Conservation (phyloP, 2,888 invertebrate species). For the Troides helena region DNA sequence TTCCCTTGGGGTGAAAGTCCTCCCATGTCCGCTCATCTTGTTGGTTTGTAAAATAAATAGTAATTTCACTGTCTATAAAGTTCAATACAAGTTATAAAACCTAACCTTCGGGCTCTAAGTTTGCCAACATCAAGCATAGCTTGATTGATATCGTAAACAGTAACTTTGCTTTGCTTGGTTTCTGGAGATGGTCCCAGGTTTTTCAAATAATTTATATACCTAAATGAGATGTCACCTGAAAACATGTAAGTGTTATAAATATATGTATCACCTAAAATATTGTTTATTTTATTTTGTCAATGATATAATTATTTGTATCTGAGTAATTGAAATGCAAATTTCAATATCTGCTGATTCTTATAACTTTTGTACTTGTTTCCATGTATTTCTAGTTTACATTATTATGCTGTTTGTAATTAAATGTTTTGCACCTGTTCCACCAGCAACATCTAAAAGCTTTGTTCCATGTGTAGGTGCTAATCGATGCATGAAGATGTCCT, state of each 20-base stretch:
- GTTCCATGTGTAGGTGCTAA: slow-evolving; percentile 88
- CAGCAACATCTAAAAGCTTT: slow-evolving; percentile 95
- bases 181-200: slow-evolving; percentile 56
- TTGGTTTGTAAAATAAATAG: too few species aligned
- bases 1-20: too few species aligned
- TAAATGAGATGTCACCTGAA: slow-evolving; percentile 95
- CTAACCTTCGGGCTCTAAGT: slow-evolving; percentile 82
- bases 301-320: too few species aligned
- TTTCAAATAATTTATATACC: slow-evolving; percentile 86
- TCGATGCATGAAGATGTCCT: slow-evolving; percentile 92
- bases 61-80: too few species aligned
- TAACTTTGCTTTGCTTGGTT: slow-evolving; percentile 82
- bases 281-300: too few species aligned
- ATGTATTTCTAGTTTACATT: too few species aligned
- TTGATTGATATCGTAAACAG: slow-evolving; percentile 94
- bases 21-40: too few species aligned
- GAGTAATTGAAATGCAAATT: too few species aligned
- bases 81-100: background rate
- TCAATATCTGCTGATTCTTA: too few species aligned
- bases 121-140: slow-evolving; percentile 97
- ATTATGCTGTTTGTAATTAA: too few species aligned
- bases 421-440: slow-evolving; percentile 90
- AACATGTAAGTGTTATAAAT: slow-evolving; percentile 17
- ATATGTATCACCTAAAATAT: too few species aligned
- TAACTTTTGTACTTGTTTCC: too few species aligned